Evolutionary conservation across 2,888 invertebrate genomes (phyloP), one percentile per base, ranked within the genome.

Genomic region (Acrobasis suavella): DNA sequence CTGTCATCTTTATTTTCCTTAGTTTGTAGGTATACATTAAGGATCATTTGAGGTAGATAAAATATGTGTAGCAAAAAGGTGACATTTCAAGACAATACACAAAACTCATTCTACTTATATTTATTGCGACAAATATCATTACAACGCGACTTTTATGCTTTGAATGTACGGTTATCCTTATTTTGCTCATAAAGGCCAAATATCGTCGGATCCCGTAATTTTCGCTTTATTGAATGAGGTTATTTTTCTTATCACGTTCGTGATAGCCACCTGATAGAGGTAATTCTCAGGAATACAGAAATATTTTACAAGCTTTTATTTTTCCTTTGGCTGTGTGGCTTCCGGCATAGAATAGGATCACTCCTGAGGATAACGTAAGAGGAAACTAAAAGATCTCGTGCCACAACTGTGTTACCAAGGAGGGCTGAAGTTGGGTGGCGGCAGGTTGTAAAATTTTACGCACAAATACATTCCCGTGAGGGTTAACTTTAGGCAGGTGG

Each of bases 161-260:
- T 14, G 16, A 51, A 42, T 22, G 51, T 60, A 60, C n/a, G 22
- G 51, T 42, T 60, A 60, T 22, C 60, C 60, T 60, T 60, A 60
- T 51, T 60, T 42, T 15, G 6, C 51, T 60, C 60, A 60, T 56
- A 62, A 55, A 50, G 49, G 46, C 50, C 46, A 49, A 61, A 55
- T 50, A 50, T 38, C 9, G 55, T 39, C 2, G 60, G 14, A 42
- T 50, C 2, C 50, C 17, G 55, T 62, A 68, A 65, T 65, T 65
- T 62, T 62, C 58, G 50, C 60, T 62, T 65, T 67, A 66, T 67
- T 64, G 56, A 56, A 69, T 60, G 62, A 58, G 50, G 60, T 22
- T 66, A 67, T 63, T 67, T 69, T 66, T 62, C 62, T 63, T 64
- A 64, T 62, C 64, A 64, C 46, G 59, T 38, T 15, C 9, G n/a